These are phyloP conservation scores for Pycnomerus fuliginosus DNA, from an alignment of 2,888 invertebrate species.

Conservation along the genomic window DNA sequence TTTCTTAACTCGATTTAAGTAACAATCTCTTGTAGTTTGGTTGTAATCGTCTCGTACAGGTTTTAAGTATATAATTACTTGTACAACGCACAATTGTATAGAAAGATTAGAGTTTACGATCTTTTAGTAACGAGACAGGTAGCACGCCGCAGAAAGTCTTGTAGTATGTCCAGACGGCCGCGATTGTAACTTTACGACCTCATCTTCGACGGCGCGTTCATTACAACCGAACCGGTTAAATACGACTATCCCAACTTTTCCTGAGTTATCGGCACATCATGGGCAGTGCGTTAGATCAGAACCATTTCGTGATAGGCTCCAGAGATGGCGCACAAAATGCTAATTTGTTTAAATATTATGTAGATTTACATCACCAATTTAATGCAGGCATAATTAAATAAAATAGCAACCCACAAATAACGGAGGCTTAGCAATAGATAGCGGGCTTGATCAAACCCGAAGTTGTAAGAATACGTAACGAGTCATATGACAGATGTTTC, in stretches of 20 bases:
- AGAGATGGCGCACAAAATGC: constrained; percentile 20
- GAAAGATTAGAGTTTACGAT: constrained; percentile 19
- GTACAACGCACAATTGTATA: constrained; percentile 18
- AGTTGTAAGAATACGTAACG: no score
- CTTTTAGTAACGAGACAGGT: constrained; percentile 18
- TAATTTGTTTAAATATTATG: no score
- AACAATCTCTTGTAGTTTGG: no score
- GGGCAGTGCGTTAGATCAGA: not conserved
- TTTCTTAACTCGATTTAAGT: no score
- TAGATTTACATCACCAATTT: no score
- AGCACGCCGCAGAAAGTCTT: constrained; percentile 14
- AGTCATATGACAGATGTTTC: no score
- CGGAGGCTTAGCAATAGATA: no score
- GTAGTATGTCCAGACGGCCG: constrained; percentile 2
- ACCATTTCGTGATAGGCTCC: constrained; percentile 4
- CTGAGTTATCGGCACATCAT: constrained; percentile 3
- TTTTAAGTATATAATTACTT: no score
- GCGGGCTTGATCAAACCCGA: no score
- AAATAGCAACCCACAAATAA: no score
- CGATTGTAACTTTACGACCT: constrained; percentile 14
- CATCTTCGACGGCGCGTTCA: constrained; percentile 5
- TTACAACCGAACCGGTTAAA: constrained; percentile 1
- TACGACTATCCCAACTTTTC: constrained; percentile 2
- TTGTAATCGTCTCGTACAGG: no score
- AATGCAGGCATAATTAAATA: no score